Conservation (phyloP, 2,888 invertebrate genomes). For the Chaetogeoica ovagalla region DNA sequence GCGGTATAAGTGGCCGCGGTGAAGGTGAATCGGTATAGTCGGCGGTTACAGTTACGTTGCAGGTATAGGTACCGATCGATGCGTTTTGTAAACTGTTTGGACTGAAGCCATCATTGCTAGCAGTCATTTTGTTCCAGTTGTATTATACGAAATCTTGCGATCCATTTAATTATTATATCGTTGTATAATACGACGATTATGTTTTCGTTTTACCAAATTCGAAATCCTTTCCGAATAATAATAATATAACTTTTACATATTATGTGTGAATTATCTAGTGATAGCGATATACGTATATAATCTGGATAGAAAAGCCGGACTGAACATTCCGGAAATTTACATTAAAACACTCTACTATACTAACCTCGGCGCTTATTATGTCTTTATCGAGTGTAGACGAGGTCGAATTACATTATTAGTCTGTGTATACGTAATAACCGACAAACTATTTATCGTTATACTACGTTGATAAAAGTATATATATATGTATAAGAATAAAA, state of each 20-base stretch:
- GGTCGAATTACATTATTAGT: slow-evolving; percentile 19
- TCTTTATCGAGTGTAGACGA: slow-evolving; percentile 23
- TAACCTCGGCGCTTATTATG: neutral
- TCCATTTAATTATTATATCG: too few relatives aligned
- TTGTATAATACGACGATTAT: too few relatives aligned
- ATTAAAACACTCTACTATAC: neutral
- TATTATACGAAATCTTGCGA: neutral
- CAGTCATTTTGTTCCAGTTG: neutral
- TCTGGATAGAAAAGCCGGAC: neutral
- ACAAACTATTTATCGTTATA: slow-evolving; percentile 20
- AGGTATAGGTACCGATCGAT: neutral
- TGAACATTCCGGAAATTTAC: neutral
- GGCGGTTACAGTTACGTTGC: neutral
- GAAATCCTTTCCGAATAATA: neutral
- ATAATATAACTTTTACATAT: neutral
- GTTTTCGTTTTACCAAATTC: neutral
- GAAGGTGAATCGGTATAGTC: too few relatives aligned
- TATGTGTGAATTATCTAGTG: neutral
- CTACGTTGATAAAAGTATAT: neutral
- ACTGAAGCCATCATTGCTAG: neutral
- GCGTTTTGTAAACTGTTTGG: slow-evolving; percentile 10
- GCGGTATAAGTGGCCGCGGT: neutral
- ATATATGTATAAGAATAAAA: neutral
- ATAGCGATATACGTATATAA: neutral
- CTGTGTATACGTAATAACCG: neutral